Base-by-base conservation (phyloP, 2,888 invertebrate species). In the Epinotia brunnichana region DNA sequence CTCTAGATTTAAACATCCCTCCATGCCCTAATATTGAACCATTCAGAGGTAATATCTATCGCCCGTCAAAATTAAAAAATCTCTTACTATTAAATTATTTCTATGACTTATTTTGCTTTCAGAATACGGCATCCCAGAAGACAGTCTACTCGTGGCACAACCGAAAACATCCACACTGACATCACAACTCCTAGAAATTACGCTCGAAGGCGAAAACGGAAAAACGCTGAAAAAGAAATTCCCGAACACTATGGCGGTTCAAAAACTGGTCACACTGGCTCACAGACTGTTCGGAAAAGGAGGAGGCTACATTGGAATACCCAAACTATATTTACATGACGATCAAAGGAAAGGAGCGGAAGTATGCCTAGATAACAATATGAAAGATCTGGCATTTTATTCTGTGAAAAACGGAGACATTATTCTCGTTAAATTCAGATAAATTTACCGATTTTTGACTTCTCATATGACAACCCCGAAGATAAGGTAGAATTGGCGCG, bases 81-180 rank as follows among this genome's bases (percentile, higher is more conserved):
- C 11, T 15, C 44, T 44, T 44, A 3, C 15, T 2, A 41, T 15
- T 44, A 13, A 29, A 29, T 29, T 3, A 41, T 11, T 41, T 41
- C 41, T 41, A 13, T 41, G 7, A 9, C 35, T 15, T 61, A 29
- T 60, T 57, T 57, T 35, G 19, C 3, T 70, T 74, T 64, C 48
- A 98, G 98, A 95, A 91, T 96, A 96, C 89, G 98, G 98, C 73
- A 95, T 96, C 17, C 96, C 97, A 10, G 97, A 97, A 78, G 96
- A 96, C 89, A 95, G 95, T 64, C 95, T 97, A 76, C 90, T 96
- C 63, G 90, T 85, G 3, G 90, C 88, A 78, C 90, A 93, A 78
- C 84, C 89, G 0, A 93, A 94, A 79, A 89, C 90, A 0, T 94
- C 90, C 77, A 94, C 95, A 0, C 95, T 97, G 74, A 95, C 95